Evolutionary conservation across 2,113 vertebrate genomes (phyloP), one percentile per base, ranked within the genome.

Genomic region (Albula glossodonta): DNA sequence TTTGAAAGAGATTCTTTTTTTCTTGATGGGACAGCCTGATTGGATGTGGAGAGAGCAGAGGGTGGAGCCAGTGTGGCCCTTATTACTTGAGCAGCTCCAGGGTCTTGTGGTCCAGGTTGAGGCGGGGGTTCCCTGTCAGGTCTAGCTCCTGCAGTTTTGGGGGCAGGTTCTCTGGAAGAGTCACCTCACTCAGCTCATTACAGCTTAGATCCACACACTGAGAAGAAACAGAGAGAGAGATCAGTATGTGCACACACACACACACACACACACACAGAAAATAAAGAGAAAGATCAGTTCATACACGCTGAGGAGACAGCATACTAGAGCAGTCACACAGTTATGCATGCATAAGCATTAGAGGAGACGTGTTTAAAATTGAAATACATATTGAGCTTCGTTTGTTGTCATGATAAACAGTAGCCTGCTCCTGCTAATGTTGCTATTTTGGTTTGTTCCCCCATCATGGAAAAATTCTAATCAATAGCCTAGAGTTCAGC

Each of bases 121-220:
- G 95, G 31, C 97, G 96, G 41, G 97, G 96, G 91, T 99, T 99
- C 91, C 98, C 98, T 17, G 98, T 99, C 89, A 99, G 94, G 92
- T 99, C 98, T 87, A 99, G 95, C 91, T 99, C 98, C 90, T 99
- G 98, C 11, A 99, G 95, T 91, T 98, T 99, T 0, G 96, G 97
- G 87, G 98, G 98, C 92, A 99, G 94, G 92, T 97, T 99, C 93
- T 99, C 98, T 5, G 98, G 98, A 57, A 99, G 92, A 0, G 96
- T 96, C 91, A 99, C 93, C 94, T 99, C 98, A 2, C 93, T 97
- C 85, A 99, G 94, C 89, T 99, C 98, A 2, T 99, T 99, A 86
- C 98, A 99, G 95, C 98, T 98, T 92, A 99, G 94, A 90, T 99
- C 98, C 90, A 99, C 98, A 7, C 98, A 98, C 98, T 99, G 94